Percentiles rank a stretch among this genome's conserved stretches.
These are phyloP conservation scores for Mareca strepera DNA, from an alignment of 2,797 vertebrate species.

Conservation along the genomic window DNA sequence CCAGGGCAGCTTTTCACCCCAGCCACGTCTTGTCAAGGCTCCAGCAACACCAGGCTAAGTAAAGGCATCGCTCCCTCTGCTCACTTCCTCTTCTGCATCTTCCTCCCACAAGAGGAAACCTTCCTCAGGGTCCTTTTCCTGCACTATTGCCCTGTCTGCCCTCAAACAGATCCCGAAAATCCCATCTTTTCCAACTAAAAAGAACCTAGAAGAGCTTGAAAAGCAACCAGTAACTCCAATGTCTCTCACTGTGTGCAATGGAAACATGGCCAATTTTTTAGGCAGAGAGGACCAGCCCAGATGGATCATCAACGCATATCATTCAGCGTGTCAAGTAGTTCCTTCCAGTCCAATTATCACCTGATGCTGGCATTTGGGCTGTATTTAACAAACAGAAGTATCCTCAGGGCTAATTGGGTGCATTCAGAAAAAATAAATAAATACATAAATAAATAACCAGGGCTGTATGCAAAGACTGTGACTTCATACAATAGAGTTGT, in stretches of 20 bases:
- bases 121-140: not conserved
- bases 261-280: not conserved
- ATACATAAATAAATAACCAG: no score
- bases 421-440: not conserved
- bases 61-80: not conserved
- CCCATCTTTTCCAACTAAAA: not conserved
- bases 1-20: not conserved
- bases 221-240: not conserved
- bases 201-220: not conserved
- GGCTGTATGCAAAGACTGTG: not conserved
- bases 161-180: not conserved
- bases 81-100: rapidly evolving
- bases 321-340: not conserved
- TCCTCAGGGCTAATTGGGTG: not conserved
- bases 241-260: not conserved
- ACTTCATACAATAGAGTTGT: not conserved
- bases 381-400: not conserved
- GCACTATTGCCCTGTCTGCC: not conserved
- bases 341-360: not conserved
- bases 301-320: not conserved
- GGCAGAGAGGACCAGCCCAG: not conserved
- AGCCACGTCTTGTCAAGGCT: not conserved
- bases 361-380: not conserved
- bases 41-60: not conserved
- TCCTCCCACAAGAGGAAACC: not conserved